Evolutionary conservation across 2,797 vertebrate genomes (phyloP).

Genomic region (Pelodytes ibericus): DNA sequence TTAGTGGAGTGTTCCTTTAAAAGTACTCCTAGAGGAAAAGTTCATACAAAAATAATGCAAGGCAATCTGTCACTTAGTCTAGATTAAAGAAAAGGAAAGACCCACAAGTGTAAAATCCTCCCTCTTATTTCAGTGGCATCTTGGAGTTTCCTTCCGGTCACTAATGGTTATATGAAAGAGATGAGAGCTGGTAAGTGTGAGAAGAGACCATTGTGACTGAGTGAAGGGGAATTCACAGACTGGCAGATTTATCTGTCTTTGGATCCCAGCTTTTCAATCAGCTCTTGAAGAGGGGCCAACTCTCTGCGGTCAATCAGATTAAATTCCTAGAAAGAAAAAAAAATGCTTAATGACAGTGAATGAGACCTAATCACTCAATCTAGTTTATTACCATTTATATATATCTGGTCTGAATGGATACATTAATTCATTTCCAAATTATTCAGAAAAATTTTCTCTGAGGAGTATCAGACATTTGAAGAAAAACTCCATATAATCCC

Average conservation of each 20-base stretch:
- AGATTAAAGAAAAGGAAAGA: conserved; percentile 33
- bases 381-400: too few relatives aligned
- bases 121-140: conserved; percentile 44
- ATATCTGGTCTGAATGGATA: too few relatives aligned
- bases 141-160: conserved; percentile 2
- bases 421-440: too few relatives aligned
- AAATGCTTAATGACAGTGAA: not conserved
- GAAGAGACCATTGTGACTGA: conserved; percentile 38
- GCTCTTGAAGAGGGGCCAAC: conserved; percentile 92
- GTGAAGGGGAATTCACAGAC: conserved; percentile 1
- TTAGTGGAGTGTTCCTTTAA: conserved; percentile 47
- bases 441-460: too few relatives aligned
- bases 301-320: conserved; percentile 93
- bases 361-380: too few relatives aligned
- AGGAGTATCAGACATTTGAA: too few relatives aligned
- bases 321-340: conserved; percentile 80
- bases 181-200: conserved; percentile 52
- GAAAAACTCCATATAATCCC: too few relatives aligned
- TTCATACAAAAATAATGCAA: conserved; percentile 53
- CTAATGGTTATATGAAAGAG: conserved; percentile 57
- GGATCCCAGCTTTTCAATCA: conserved; percentile 94
- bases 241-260: conserved; percentile 89
- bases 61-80: conserved; percentile 49
- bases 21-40: conserved; percentile 47
- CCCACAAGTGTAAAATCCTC: conserved; percentile 21